These are phyloP conservation scores for Eulimnadia texana DNA, from an alignment of 1,140 invertebrate genomes.

Conservation along the genomic window DNA sequence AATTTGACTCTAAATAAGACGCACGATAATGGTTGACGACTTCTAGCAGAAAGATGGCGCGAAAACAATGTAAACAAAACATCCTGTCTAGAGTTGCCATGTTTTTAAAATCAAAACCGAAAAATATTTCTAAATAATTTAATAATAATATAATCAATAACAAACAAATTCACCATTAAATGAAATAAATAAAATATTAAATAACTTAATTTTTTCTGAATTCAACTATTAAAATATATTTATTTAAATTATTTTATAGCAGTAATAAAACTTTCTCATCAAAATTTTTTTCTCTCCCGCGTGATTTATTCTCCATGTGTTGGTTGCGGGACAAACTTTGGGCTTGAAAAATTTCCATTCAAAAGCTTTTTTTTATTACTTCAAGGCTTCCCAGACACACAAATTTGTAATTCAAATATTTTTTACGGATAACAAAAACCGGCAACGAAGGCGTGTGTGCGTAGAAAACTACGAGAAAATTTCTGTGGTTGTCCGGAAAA, in stretches of 20 bases:
- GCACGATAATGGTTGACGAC: background rate
- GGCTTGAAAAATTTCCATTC: no score
- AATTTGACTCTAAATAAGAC: background rate
- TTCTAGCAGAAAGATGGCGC: background rate
- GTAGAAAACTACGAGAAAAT: no score
- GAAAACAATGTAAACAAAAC: background rate
- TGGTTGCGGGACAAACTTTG: no score
- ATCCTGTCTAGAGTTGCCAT: background rate
- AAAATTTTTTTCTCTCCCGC: no score
- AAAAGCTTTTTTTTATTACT: no score
- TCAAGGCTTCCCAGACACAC: no score
- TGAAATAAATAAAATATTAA: background rate
- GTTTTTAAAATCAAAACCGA: background rate
- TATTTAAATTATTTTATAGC: background rate
- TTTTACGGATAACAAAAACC: no score
- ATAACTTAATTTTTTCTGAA: background rate
- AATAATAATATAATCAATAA: background rate
- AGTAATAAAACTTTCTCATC: background rate
- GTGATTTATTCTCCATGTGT: no score
- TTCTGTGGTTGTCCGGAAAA: no score
- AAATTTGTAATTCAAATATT: no score
- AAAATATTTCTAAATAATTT: background rate
- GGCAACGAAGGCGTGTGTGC: no score
- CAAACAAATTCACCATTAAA: background rate
- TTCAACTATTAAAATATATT: background rate